Base-by-base conservation (phyloP, 2,797 vertebrate species). In the Strix occidentalis region DNA sequence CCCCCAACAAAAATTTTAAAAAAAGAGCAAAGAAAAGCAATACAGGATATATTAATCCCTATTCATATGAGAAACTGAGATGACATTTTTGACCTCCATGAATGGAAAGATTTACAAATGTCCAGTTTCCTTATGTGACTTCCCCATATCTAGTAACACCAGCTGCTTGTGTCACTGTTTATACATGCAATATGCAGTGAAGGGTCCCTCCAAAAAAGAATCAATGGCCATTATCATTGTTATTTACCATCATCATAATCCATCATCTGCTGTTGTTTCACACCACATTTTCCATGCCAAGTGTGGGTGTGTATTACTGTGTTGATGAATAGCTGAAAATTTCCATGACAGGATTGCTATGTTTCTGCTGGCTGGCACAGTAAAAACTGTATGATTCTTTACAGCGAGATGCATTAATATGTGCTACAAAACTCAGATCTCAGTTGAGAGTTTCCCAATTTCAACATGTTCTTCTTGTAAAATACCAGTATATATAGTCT, bases 221-320 rank as follows among this genome's bases (percentile, higher is more conserved):
- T 97, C 92, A 95, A 92, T 97, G 90, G 57, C 53, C 86, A 94
- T 96, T 97, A 95, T 96, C 88, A 78, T 95, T 96, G 89, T 97
- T 95, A 97, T 97, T 97, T 97, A 51, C 82, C 57, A 37, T 96
- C 89, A 91, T 96, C 78, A 93, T 93, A 97, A 96, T 75, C 96
- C 78, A 96, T 94, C 60, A 93, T 90, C 68, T 95, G 76, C 51
- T 96, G 68, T 95, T 94, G 69, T 97, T 97, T 97, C 54, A 92
- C 37, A 91, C 58, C 45, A 94, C 46, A n/a, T 95, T 94, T 89
- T 96, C 94, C 45, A 84, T 89, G 83, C 75, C 96, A 88, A 95
- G 20, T 69, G 63, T 95, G 84, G 48, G 46, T 70, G 83, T 87
- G 39, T 56, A 65, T 93, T 95, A 53, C 53, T 12, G 3, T 58